Conservation (phyloP, 2,888 invertebrate species). For the Sceliomorpha sp. region DNA sequence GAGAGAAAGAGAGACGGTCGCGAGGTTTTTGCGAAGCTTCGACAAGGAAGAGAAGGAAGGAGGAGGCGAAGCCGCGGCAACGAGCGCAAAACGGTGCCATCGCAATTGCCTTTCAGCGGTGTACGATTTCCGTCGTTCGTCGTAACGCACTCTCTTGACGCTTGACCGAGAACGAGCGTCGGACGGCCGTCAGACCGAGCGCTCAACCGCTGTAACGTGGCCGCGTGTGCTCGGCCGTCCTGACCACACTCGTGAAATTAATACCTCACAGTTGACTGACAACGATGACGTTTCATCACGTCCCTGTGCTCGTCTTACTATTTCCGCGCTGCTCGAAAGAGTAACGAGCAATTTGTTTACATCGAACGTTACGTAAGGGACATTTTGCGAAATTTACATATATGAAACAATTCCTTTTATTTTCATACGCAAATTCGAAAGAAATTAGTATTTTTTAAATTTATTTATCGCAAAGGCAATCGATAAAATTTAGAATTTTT, state of each 20-base stretch:
- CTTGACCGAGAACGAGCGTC: slow-evolving; percentile 41
- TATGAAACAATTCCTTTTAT: too few species aligned
- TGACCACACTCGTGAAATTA: slow-evolving; percentile 44
- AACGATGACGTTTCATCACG: slow-evolving; percentile 18
- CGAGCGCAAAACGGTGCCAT: slow-evolving; percentile 35
- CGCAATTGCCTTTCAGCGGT: slow-evolving; percentile 31
- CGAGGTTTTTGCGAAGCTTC: too few species aligned
- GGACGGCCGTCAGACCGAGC: slow-evolving; percentile 26
- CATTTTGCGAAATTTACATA: too few species aligned
- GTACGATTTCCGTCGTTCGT: slow-evolving; percentile 37
- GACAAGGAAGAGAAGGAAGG: background rate
- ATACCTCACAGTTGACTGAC: slow-evolving; percentile 42
- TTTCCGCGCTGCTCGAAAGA: slow-evolving; percentile 19
- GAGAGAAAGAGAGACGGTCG: too few species aligned
- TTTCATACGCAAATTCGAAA: too few species aligned
- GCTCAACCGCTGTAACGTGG: slow-evolving; percentile 45
- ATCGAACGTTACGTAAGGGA: too few species aligned
- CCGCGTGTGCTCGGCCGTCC: slow-evolving; percentile 28
- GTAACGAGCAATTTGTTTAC: background rate
- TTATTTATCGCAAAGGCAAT: too few species aligned
- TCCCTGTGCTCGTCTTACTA: slow-evolving; percentile 13
- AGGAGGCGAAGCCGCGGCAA: too few species aligned
- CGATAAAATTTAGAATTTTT: too few species aligned
- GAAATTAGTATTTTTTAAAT: too few species aligned
- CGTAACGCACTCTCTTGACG: slow-evolving; percentile 26